Base-by-base conservation (phyloP, 2,888 invertebrate species). In the Hyalella azteca region DNA sequence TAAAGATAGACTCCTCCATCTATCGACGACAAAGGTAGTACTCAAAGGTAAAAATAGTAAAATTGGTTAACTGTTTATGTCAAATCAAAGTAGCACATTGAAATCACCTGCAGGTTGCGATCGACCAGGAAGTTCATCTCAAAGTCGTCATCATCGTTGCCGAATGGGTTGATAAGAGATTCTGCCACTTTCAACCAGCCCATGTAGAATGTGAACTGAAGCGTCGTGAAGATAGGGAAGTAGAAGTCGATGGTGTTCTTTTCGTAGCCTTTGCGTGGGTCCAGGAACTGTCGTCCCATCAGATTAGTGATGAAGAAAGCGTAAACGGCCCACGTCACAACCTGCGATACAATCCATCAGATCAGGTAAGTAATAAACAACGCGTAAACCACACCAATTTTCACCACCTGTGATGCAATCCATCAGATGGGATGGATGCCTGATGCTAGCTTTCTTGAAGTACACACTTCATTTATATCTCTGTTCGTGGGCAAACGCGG, bases 181-280 rank as follows among this genome's bases (percentile, higher is more conserved):
- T 97, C 96, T 50, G 96, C 96, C 22, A 96, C 96, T 91, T 96
- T 96, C 85, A 96, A 89, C 96, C 96, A 96, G 40, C 96, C 96
- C 86, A 96, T 93, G 90, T 95, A 96, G 89, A 96, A 96, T 87
- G 94, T 93, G 87, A 96, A 96, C 95, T 97, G 83, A 78, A 97
- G 88, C 32, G 94, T 93, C 0, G 96, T 95, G 88, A 97, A 96
- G 81, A 97, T 91, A 0, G 97, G 97, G 86, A 97, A 93, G 88
- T 94, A 96, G 86, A 96, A 91, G 78, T 89, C 87, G 26, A 91
- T 89, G 29, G 81, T 80, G n/a, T 81, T 45, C 77, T 83, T 83
- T 40, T 22, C 39, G 11, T 90, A 89, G 41, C 82, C 83, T 0
- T 89, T 86, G 0, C 91, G 92, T 82, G 19, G 80, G 83, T 93